These are phyloP conservation scores for Cosmorhoe ocellata DNA, from an alignment of 2,888 invertebrate genomes.

Conservation along the genomic window DNA sequence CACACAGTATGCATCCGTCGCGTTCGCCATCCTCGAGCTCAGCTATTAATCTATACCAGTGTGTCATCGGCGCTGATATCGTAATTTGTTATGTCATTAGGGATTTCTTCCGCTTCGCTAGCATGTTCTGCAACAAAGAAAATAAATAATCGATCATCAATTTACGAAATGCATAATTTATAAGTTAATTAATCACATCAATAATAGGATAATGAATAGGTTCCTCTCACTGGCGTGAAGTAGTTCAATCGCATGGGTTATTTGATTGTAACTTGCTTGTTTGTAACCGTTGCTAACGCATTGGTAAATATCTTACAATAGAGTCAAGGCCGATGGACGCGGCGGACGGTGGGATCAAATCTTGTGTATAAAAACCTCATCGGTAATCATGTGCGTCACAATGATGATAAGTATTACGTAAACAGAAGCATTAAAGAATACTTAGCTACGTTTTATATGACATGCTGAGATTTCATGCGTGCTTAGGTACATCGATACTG, in stretches of 20 bases:
- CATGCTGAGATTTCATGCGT: slow-evolving; percentile 4
- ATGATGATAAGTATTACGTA: slow-evolving; percentile 24
- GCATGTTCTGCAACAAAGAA: slow-evolving; percentile 53
- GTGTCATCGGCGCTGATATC: slow-evolving; percentile 48
- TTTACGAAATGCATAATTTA: too few species aligned
- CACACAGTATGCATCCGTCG: slow-evolving; percentile 78
- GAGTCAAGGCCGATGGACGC: slow-evolving; percentile 34
- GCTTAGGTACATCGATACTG: too few species aligned
- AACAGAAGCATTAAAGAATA: slow-evolving; percentile 6
- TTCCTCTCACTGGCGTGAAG: too few species aligned
- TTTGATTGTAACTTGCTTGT: slow-evolving; percentile 22
- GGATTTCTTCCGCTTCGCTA: slow-evolving; percentile 25
- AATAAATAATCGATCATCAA: not conserved
- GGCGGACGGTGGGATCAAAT: slow-evolving; percentile 11
- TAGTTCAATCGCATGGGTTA: slow-evolving; percentile 10
- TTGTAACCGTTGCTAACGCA: slow-evolving; percentile 21
- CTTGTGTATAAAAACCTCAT: slow-evolving; percentile 18
- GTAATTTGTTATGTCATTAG: slow-evolving; percentile 4
- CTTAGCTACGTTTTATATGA: not conserved
- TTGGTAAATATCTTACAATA: slow-evolving; percentile 37
- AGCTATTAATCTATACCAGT: slow-evolving; percentile 35
- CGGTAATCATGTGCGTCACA: slow-evolving; percentile 36
- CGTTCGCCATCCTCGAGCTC: slow-evolving; percentile 62
- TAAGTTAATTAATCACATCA: too few species aligned
- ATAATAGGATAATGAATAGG: too few species aligned